Conservation (phyloP, 2,797 vertebrate species). For the Gouania willdenowi region DNA sequence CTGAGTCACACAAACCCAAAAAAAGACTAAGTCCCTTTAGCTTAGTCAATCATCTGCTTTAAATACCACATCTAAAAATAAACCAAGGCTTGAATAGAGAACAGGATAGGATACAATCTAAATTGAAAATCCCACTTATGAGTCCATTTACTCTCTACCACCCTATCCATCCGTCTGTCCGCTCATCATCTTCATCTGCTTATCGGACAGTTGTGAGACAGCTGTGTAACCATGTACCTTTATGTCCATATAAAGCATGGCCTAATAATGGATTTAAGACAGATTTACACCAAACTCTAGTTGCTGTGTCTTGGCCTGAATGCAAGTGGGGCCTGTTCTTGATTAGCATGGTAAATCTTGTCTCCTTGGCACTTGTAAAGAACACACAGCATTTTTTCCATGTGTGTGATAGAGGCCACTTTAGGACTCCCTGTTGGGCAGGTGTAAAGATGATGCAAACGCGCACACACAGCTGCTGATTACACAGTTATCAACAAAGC, state of each 20-base stretch:
- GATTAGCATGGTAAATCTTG: slow-evolving; percentile 45
- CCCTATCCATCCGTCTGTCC: slow-evolving; percentile 38
- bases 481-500: background rate
- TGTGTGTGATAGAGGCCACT: slow-evolving; percentile 8
- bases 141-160: slow-evolving; percentile 2
- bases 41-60: slow-evolving; percentile 17
- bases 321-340: slow-evolving; percentile 8
- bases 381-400: slow-evolving; percentile 24
- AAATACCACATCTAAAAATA: slow-evolving; percentile 3
- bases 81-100: slow-evolving; percentile 17
- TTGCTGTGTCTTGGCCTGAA: background rate
- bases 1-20: slow-evolving; percentile 15
- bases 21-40: slow-evolving; percentile 24
- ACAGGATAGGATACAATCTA: slow-evolving; percentile 8
- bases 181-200: slow-evolving; percentile 25
- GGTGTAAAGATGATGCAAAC: slow-evolving; percentile 22
- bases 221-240: slow-evolving; percentile 8
- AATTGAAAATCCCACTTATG: slow-evolving; percentile 32
- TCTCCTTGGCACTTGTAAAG: slow-evolving; percentile 1
- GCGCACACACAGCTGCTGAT: slow-evolving; percentile 3
- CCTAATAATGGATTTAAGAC: background rate
- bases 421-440: slow-evolving; percentile 6
- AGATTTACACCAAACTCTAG: background rate
- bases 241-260: background rate
- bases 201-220: slow-evolving; percentile 9